These are phyloP conservation scores for Lucifuga dentata DNA, from an alignment of 2,113 vertebrate species.

Conservation along the genomic window DNA sequence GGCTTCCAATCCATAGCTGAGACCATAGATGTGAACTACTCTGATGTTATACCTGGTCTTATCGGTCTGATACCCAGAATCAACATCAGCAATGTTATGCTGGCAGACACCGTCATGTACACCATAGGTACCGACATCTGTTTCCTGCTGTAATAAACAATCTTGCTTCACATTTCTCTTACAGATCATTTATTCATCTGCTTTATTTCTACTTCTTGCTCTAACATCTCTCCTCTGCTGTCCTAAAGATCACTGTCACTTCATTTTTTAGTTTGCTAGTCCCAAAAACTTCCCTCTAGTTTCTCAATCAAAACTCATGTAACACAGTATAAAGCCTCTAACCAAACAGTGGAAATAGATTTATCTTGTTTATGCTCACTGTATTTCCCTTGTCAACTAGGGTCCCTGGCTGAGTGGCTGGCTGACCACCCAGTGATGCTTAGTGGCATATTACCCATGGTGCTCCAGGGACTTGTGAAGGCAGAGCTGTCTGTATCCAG, in stretches of 20 bases:
- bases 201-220: no score
- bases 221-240: no score
- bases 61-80: slow-evolving; percentile 96
- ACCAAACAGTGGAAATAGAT: no score
- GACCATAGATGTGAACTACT: slow-evolving; percentile 97
- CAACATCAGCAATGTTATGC: slow-evolving; percentile 94
- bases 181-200: no score
- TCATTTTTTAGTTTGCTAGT: no score
- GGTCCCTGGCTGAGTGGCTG: slow-evolving; percentile 96
- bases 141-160: background rate
- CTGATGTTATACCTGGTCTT: slow-evolving; percentile 95
- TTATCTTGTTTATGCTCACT: background rate
- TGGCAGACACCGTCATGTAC: slow-evolving; percentile 98
- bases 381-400: slow-evolving; percentile 68
- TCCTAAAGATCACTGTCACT: no score
- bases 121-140: slow-evolving; percentile 84
- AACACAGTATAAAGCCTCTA: no score
- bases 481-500: slow-evolving; percentile 94
- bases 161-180: no score
- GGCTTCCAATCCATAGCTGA: slow-evolving; percentile 99
- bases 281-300: no score
- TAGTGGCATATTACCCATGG: slow-evolving; percentile 90
- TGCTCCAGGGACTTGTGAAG: slow-evolving; percentile 92
- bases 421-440: slow-evolving; percentile 97
- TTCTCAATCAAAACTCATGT: no score